Evolutionary conservation across 2,888 invertebrate genomes (phyloP), one percentile per base, ranked within the genome.

Genomic region (Stictocephala bisonia): DNA sequence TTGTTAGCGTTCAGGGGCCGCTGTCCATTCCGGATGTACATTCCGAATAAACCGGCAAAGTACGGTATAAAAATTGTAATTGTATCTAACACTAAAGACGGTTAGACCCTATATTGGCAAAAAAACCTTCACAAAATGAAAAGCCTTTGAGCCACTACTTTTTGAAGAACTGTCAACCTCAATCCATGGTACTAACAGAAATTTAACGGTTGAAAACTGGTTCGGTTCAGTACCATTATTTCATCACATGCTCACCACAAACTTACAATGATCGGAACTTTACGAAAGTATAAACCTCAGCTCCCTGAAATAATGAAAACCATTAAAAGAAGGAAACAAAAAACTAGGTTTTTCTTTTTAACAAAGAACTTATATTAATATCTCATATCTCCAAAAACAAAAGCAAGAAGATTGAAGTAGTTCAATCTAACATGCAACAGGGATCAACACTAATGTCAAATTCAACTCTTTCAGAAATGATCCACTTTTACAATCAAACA

Each of bases 201-300:
- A 79, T 72, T 24, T 79, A 11, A 79, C 79, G 3, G 48, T 53
- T 7, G 77, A 78, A 35, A 77, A 72, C 51, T 76, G 72, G 71
- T 78, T 71, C 35, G 73, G 73, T 26, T 77, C 74, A 69, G 41
- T 78, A 15, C 71, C 77, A 27, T 66, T 67, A 3, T 76, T 71
- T 13, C 75, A 78, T 68, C 68, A 66, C 41, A 76, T 78, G 71
- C 44, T 78, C 48, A 31, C 71, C 48, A 78, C 26, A 76, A 76
- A 48, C 71, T 77, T n/a, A 77, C 75, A 26, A 56, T 76, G 71
- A 75, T 75, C 40, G 77, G 77, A 41, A 77, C 77, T 18, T 31
- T 79, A 20, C 29, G 73, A 9, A 76, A 76, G 58, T 76, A 81
- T 71, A 82, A 81, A 76, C 67, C 74, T 48, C 79, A 81, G 72